Conservation (phyloP, 2,888 invertebrate species). For the Catocala fraxini region DNA sequence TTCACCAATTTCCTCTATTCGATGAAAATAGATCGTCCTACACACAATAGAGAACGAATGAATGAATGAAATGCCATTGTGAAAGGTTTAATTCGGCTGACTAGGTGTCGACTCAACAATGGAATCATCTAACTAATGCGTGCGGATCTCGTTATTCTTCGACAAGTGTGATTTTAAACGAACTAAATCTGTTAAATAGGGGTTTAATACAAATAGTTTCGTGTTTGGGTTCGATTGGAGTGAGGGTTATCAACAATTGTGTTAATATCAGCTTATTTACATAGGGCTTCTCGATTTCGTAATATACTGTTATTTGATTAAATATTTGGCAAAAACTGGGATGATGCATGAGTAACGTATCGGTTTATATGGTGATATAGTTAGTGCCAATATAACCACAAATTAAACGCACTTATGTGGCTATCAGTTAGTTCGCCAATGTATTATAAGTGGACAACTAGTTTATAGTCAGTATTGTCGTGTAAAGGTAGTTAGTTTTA, state of each 20-base stretch:
- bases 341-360: too few species aligned
- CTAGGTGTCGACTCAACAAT: slow-evolving; percentile 38
- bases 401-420: too few species aligned
- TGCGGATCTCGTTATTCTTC: slow-evolving; percentile 47
- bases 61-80: slow-evolving; percentile 54
- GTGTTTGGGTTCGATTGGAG: neutral
- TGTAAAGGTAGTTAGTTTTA: too few species aligned
- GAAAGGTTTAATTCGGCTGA: slow-evolving; percentile 54
- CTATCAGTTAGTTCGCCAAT: too few species aligned
- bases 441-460: too few species aligned
- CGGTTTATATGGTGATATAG: too few species aligned
- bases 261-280: too few species aligned
- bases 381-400: too few species aligned
- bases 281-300: too few species aligned
- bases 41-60: slow-evolving; percentile 41
- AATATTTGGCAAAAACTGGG: too few species aligned
- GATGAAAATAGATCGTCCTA: slow-evolving; percentile 19
- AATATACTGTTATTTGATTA: too few species aligned
- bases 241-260: neutral
- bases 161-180: slow-evolving; percentile 32
- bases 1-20: slow-evolving; percentile 20
- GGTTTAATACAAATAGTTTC: slow-evolving; percentile 16
- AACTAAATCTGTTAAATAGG: slow-evolving; percentile 23
- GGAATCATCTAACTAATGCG: slow-evolving; percentile 53
- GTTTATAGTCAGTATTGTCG: too few species aligned